These are phyloP conservation scores for Cylindroiulus punctatus DNA, from an alignment of 2,888 invertebrate genomes.

Conservation along the genomic window DNA sequence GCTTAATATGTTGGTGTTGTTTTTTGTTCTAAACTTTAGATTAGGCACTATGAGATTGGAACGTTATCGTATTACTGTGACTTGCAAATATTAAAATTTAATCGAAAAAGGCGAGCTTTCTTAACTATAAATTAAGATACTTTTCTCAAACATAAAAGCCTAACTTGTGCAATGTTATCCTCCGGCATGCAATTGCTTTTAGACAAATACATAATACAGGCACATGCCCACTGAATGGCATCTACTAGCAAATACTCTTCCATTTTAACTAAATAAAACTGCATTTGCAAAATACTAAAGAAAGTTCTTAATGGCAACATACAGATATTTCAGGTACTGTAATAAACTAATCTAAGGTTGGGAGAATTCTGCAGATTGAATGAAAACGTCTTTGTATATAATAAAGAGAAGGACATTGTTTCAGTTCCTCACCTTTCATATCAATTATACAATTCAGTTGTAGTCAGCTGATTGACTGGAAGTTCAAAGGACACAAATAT, in stretches of 20 bases:
- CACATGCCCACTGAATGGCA: not conserved
- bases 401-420: not conserved
- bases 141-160: not conserved
- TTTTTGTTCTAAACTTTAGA: not conserved
- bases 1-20: not conserved
- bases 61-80: not conserved
- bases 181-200: not conserved
- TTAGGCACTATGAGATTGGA: conserved; percentile 46
- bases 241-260: not conserved
- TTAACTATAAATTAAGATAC: not conserved
- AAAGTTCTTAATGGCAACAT: conserved; percentile 23
- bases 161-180: not conserved
- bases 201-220: not conserved
- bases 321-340: conserved; percentile 23
- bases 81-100: not conserved
- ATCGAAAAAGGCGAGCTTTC: not conserved
- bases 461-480: too few species aligned
- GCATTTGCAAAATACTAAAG: conserved; percentile 9
- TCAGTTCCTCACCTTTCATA: not conserved
- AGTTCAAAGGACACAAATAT: too few species aligned
- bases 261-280: conserved; percentile 36
- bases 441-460: not conserved
- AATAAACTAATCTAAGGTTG: not conserved
- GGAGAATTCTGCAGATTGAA: not conserved
- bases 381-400: not conserved